These are phyloP conservation scores for Dolichotis patagonum DNA, from an alignment of 2,113 vertebrate genomes.

Conservation along the genomic window DNA sequence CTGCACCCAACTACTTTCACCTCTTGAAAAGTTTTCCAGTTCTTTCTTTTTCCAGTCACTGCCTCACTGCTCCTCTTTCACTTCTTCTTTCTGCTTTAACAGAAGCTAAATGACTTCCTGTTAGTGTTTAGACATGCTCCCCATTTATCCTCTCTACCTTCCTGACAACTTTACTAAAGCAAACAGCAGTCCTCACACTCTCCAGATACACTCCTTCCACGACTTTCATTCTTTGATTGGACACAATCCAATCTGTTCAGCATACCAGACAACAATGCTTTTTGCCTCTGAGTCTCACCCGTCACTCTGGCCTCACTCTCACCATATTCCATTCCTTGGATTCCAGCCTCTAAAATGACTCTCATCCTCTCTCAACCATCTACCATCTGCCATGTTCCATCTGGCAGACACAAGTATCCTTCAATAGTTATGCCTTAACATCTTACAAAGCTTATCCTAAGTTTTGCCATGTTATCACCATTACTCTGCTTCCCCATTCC, in stretches of 20 bases:
- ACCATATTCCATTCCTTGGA: not conserved
- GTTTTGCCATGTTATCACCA: not conserved
- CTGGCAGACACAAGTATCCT: not conserved
- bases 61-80: not conserved
- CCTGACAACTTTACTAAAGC: slow-evolving; percentile 12
- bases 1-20: not conserved
- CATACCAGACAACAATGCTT: not conserved
- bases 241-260: not conserved
- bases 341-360: not conserved
- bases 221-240: not conserved
- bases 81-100: not conserved
- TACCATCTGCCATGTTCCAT: not conserved
- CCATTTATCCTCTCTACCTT: not conserved
- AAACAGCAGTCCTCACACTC: not conserved
- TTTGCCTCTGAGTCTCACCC: not conserved
- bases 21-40: not conserved
- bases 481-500: not conserved
- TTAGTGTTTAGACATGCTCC: not conserved
- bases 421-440: not conserved
- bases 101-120: not conserved
- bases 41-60: not conserved
- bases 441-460: not conserved
- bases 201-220: not conserved
- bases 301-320: not conserved
- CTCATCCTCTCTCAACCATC: not conserved